Evolutionary conservation across 2,113 vertebrate genomes (phyloP).

Genomic region (Hucho hucho): DNA sequence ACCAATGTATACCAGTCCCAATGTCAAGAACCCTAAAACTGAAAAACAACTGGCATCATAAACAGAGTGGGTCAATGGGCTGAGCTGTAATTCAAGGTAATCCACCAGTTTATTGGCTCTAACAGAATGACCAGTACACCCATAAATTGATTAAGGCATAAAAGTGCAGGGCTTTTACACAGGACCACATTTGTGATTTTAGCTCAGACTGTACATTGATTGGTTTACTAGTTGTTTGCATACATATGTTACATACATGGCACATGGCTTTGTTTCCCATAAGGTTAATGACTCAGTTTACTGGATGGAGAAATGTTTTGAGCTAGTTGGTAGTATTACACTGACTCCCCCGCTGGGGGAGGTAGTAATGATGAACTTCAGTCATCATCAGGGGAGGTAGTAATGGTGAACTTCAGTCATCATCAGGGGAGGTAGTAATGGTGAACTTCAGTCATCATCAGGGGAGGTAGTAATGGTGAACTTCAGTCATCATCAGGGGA

Average conservation of each 20-base stretch:
- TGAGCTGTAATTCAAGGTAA: slow-evolving; percentile 65
- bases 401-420: too few relatives aligned
- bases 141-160: slow-evolving; percentile 71
- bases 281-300: slow-evolving; percentile 63
- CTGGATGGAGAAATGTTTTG: slow-evolving; percentile 65
- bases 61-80: slow-evolving; percentile 57
- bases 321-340: slow-evolving; percentile 53
- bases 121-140: slow-evolving; percentile 68
- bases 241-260: slow-evolving; percentile 10
- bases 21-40: not conserved
- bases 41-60: slow-evolving; percentile 44
- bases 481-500: too few relatives aligned
- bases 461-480: too few relatives aligned
- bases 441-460: too few relatives aligned
- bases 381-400: too few relatives aligned
- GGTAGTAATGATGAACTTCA: too few relatives aligned
- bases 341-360: slow-evolving; percentile 34
- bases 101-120: slow-evolving; percentile 66
- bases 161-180: slow-evolving; percentile 63
- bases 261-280: slow-evolving; percentile 51
- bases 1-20: slow-evolving; percentile 9
- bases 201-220: slow-evolving; percentile 70
- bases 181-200: slow-evolving; percentile 54
- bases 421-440: too few relatives aligned
- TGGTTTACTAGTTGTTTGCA: slow-evolving; percentile 56